Percentiles rank a stretch among this genome's conserved stretches.
These are phyloP conservation scores for Quiscalus mexicanus DNA, from an alignment of 2,113 vertebrate genomes.

Conservation along the genomic window DNA sequence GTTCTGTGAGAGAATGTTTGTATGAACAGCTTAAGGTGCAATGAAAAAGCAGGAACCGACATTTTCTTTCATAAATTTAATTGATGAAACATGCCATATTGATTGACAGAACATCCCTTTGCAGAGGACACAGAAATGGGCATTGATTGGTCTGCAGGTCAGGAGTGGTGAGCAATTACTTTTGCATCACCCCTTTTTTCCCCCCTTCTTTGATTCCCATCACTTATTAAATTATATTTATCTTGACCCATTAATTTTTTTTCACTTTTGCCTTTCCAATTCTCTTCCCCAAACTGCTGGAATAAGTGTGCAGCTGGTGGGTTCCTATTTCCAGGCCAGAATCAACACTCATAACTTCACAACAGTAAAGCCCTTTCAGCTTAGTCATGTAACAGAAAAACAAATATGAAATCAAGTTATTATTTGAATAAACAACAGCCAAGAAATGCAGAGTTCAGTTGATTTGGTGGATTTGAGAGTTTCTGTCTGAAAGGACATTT, in stretches of 20 bases:
- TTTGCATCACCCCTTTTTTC: background rate
- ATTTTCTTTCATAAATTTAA: background rate
- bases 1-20: background rate
- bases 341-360: background rate
- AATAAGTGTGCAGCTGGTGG: background rate
- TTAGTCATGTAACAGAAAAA: background rate
- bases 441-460: background rate
- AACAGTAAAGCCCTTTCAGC: background rate
- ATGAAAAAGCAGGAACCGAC: background rate
- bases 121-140: background rate
- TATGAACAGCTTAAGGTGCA: background rate
- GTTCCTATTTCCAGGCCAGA: background rate
- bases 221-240: background rate
- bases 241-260: background rate
- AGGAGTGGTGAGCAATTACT: background rate
- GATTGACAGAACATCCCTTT: background rate
- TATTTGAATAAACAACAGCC: background rate
- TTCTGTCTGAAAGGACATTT: conserved; percentile 16
- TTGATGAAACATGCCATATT: background rate
- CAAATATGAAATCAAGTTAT: background rate
- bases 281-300: background rate
- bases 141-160: background rate
- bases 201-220: rapidly evolving
- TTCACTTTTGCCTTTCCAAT: background rate
- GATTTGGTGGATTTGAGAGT: background rate